Evolutionary conservation across 2,888 invertebrate genomes (phyloP), one percentile per base, ranked within the genome.

Genomic region (Cryptocheilus praepositus): DNA sequence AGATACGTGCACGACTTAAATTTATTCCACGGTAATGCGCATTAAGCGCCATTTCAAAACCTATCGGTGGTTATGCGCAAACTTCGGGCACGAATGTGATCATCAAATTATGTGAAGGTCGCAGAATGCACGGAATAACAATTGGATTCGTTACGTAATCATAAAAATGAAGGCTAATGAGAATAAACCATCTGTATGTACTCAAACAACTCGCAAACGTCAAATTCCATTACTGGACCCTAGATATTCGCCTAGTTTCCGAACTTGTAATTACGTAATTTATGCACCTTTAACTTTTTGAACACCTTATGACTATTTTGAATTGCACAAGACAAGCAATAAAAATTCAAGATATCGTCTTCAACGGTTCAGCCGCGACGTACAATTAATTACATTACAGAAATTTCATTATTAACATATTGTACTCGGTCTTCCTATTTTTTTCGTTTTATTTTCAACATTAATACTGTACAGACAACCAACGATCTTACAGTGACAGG

Each of bases 381-480:
- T n/a, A 16, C 16, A 45, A 45, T 45, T 16, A 45, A 45, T 45
- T 3, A n/a, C n/a, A n/a, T n/a, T n/a, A n/a, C n/a, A n/a, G n/a
- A n/a, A n/a, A n/a, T n/a, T n/a, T n/a, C n/a, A n/a, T n/a, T 5
- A 15, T n/a, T 46, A 46, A 46, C 3, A 52, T 21, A n/a, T 2
- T 56, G 18, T 57, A 21, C 4, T 46, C 45, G 28, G 49, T 45
- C 56, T 58, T 28, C 52, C 36, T 22, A 44, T 54, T 64, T 61
- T 70, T 73, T 71, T 65, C 68, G 25, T 80, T 83, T 82, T 83
- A 83, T 85, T 82, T 80, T 71, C 79, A 82, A 85, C 82, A 82
- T 81, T 87, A 85, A 87, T 85, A 86, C 85, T 87, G 86, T 86
- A 86, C 85, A 87, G 82, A 86, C 80, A 84, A 80, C 73, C 80